Evolutionary conservation across 2,888 invertebrate genomes (phyloP), one percentile per base, ranked within the genome.

Genomic region (Drosophila longiperda): DNA sequence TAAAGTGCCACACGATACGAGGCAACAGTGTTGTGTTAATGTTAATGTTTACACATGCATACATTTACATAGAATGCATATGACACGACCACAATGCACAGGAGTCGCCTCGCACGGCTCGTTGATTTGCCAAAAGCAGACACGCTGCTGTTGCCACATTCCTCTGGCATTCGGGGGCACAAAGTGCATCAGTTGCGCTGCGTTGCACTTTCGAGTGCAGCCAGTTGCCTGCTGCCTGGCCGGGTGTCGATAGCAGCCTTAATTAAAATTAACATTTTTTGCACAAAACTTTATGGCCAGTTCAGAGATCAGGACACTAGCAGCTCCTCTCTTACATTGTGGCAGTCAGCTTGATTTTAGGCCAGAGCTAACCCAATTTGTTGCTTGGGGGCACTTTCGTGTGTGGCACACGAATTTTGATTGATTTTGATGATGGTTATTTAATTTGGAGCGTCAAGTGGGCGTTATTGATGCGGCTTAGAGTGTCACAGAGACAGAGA

Each of bases 191-290:
- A 87, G 90, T 78, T 87, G 89, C 89, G 89, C 90, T 87, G 85
- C 90, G 79, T 66, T 87, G 87, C 87, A 87, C 87, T 84, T 82
- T 89, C 55, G 82, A 90, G 87, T 90, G 87, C 84, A 66, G 54
- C 77, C 74, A 29, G 61, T 49, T 71, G 77, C 55, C 49, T 55
- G 34, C 20, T 20, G 33, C 52, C 36, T 55, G 36, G 83, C 55
- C 58, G 80, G 77, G 88, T 88, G 90, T 89, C 85, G 90, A 87
- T 90, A 89, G 87, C 89, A 87, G 71, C 75, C 81, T 84, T 87
- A 90, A 87, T 87, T 87, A 90, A 87, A 89, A 87, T 90, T 89
- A 87, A 89, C 85, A 87, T 87, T 87, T 90, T 89, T 88, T 90
- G 84, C 68, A 75, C 75, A 72, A 77, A 87, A 90, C 80, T 87